These are phyloP conservation scores for Amblyopsis hoosieri DNA, from an alignment of 2,797 vertebrate genomes.

Conservation along the genomic window DNA sequence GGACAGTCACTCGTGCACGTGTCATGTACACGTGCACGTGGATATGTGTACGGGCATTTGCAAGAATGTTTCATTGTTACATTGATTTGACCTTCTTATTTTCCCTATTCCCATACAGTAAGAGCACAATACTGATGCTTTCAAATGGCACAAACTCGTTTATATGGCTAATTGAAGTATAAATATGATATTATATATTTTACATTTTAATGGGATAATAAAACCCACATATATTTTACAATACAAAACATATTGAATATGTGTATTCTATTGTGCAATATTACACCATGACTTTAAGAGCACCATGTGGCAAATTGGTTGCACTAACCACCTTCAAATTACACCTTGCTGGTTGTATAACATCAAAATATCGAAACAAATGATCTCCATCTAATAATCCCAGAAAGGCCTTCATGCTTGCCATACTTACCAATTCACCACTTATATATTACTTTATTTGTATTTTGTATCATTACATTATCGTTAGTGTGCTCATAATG, in stretches of 20 bases:
- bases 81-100: neutral
- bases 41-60: neutral
- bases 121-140: slow-evolving; percentile 7
- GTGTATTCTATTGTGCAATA: too few species aligned
- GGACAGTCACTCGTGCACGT: slow-evolving; percentile 4
- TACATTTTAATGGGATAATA: slow-evolving; percentile 3
- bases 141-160: slow-evolving; percentile 9
- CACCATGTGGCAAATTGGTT: neutral
- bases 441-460: too few species aligned
- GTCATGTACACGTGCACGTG: slow-evolving; percentile 3
- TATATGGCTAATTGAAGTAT: neutral
- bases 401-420: too few species aligned
- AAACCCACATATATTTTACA: slow-evolving; percentile 6
- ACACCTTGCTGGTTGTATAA: too few species aligned
- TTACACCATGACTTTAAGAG: neutral
- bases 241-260: neutral
- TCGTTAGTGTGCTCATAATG: too few species aligned
- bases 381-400: too few species aligned
- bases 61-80: neutral
- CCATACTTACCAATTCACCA: too few species aligned
- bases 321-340: neutral
- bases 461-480: too few species aligned
- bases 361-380: too few species aligned
- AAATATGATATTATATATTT: neutral
- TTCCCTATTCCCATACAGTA: slow-evolving; percentile 4